Evolutionary conservation across 2,888 invertebrate species (phyloP).

Genomic region (Cinara cedri): DNA sequence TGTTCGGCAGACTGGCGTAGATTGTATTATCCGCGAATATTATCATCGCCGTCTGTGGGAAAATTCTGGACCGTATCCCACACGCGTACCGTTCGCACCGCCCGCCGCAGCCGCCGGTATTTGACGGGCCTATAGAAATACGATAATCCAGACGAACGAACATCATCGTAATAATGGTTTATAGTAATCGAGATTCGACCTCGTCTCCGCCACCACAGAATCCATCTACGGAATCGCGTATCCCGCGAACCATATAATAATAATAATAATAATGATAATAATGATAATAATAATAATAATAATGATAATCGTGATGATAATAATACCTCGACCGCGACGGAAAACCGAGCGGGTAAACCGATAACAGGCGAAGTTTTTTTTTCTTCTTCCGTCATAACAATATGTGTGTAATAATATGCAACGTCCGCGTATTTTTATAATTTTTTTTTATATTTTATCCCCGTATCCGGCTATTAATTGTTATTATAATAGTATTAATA

Average conservation of each 20-base stretch:
- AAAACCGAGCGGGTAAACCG: neutral
- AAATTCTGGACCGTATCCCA: slow-evolving; percentile 52
- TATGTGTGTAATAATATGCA: too few species aligned
- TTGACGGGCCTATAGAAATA: slow-evolving; percentile 51
- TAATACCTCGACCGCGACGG: neutral
- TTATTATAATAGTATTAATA: too few species aligned
- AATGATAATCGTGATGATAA: too few species aligned
- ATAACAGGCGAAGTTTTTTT: slow-evolving; percentile 23
- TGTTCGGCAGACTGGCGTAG: slow-evolving; percentile 9
- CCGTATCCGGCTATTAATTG: neutral
- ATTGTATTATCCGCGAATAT: slow-evolving; percentile 45
- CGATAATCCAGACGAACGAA: slow-evolving; percentile 56
- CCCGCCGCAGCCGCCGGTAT: slow-evolving; percentile 20
- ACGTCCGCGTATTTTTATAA: slow-evolving; percentile 11
- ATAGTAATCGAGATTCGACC: slow-evolving; percentile 48
- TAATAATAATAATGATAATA: too few species aligned
- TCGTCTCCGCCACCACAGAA: neutral
- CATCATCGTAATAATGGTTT: slow-evolving; percentile 48
- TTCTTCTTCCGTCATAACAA: too few species aligned
- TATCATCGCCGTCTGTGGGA: slow-evolving; percentile 34
- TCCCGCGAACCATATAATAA: slow-evolving; percentile 27
- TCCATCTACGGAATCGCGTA: neutral
- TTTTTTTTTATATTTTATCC: neutral
- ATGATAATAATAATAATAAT: too few species aligned
- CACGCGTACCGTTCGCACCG: slow-evolving; percentile 35